Evolutionary conservation across 2,113 vertebrate genomes (phyloP).

Genomic region (Ictalurus furcatus): DNA sequence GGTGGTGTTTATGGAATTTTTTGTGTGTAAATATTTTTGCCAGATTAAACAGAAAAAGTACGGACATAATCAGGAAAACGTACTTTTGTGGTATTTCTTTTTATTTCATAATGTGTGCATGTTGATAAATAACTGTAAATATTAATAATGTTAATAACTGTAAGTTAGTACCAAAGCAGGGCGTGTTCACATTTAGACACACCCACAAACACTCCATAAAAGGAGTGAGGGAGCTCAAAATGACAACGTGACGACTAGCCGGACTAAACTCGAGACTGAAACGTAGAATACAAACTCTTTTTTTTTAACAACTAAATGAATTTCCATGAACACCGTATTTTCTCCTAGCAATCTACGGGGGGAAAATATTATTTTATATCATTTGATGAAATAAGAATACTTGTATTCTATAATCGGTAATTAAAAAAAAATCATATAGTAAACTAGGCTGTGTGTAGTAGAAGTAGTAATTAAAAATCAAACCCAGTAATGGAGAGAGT

Average conservation of each 20-base stretch:
- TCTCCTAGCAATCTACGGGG: too few relatives aligned
- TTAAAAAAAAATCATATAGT: too few relatives aligned
- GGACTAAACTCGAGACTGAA: not conserved
- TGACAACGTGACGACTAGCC: not conserved
- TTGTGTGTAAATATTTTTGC: not conserved
- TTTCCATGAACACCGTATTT: too few relatives aligned
- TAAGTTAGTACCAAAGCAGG: not conserved
- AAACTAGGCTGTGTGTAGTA: too few relatives aligned
- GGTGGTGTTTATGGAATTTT: not conserved
- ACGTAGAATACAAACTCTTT: too few relatives aligned
- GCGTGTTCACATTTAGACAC: not conserved
- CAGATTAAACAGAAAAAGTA: not conserved
- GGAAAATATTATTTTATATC: too few relatives aligned
- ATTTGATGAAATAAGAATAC: too few relatives aligned
- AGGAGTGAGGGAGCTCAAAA: not conserved
- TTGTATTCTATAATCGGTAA: too few relatives aligned
- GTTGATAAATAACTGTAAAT: not conserved
- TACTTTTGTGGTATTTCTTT: not conserved
- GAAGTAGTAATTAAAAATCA: too few relatives aligned
- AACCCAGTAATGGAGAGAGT: too few relatives aligned
- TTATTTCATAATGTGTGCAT: not conserved
- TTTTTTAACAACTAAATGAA: too few relatives aligned
- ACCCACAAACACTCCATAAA: not conserved
- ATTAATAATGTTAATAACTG: not conserved
- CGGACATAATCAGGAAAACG: too few relatives aligned